Percentiles rank a stretch among this genome's conserved stretches.
Conservation (phyloP, 2,888 invertebrate genomes). For the Eristalinus sepulchralis region DNA sequence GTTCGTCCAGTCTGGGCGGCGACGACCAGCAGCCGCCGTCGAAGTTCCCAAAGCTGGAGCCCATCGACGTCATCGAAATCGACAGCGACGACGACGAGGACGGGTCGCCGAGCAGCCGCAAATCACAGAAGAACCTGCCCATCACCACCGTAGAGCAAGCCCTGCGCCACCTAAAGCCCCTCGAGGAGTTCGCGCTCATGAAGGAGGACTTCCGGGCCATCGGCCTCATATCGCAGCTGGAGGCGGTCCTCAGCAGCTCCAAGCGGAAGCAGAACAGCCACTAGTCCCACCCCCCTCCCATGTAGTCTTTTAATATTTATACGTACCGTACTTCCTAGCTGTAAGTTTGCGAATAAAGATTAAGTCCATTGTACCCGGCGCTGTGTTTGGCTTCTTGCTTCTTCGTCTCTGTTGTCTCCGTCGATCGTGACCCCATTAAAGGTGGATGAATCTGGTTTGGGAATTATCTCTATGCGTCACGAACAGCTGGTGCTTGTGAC, state of each 20-base stretch:
- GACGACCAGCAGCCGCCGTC: conserved; percentile 22
- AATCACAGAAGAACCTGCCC: neutral
- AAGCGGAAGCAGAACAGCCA: conserved; percentile 20
- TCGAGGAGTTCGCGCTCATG: conserved; percentile 78
- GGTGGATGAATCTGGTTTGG: conserved; percentile 48
- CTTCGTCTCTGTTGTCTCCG: conserved; percentile 7
- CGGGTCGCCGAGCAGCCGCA: neutral
- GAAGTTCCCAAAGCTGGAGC: conserved; percentile 48
- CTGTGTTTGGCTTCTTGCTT: neutral
- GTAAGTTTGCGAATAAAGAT: conserved; percentile 6
- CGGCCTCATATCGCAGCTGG: conserved; percentile 78
- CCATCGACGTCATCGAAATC: conserved; percentile 56
- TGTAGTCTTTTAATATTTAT: neutral
- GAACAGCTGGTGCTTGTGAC: conserved; percentile 37
- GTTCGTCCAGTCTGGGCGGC: conserved; percentile 16
- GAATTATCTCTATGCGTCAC: conserved; percentile 18
- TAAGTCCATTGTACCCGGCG: conserved; percentile 10
- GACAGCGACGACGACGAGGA: conserved; percentile 50
- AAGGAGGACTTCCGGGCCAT: conserved; percentile 79
- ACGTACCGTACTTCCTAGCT: neutral
- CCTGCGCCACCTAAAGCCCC: conserved; percentile 76
- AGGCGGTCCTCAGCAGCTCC: conserved; percentile 72
- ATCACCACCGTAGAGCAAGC: conserved; percentile 73
- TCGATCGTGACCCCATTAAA: conserved; percentile 40
- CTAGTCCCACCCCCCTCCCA: neutral